phyloP scores from a whole-genome alignment of 1,140 invertebrate species.

The Mactra quadrangularis region DNA sequence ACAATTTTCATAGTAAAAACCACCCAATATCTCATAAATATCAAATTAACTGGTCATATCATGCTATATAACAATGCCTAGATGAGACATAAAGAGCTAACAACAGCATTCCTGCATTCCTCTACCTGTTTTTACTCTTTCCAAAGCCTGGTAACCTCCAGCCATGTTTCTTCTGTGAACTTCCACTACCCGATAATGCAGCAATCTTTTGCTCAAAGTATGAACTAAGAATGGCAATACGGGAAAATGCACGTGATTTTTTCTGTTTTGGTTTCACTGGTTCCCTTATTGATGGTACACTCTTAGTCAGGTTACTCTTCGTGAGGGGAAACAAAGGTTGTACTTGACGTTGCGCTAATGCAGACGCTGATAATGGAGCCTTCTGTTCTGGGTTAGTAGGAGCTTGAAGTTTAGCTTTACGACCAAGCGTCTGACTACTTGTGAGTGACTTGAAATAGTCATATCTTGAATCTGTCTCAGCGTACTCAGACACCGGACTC shows the following conservation, averaged over 20 bases:
- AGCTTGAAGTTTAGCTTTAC: slow-evolving; percentile 50
- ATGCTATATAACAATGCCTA: too few relatives aligned
- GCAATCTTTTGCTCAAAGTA: slow-evolving; percentile 81
- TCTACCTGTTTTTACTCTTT: slow-evolving; percentile 51
- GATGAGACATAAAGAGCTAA: too few relatives aligned
- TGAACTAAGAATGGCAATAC: slow-evolving; percentile 79
- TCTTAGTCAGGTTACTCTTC: slow-evolving; percentile 37
- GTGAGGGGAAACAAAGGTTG: slow-evolving; percentile 20
- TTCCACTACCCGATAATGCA: slow-evolving; percentile 64
- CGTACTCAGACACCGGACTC: slow-evolving; percentile 56
- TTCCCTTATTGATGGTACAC: slow-evolving; percentile 53
- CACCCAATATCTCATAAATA: too few relatives aligned
- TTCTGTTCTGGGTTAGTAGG: slow-evolving; percentile 27
- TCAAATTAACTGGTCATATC: too few relatives aligned
- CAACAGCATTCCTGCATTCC: slow-evolving; percentile 16
- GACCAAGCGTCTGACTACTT: slow-evolving; percentile 77
- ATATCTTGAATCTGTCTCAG: slow-evolving; percentile 49
- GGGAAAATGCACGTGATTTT: slow-evolving; percentile 69
- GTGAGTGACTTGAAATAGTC: slow-evolving; percentile 77
- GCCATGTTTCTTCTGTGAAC: slow-evolving; percentile 45
- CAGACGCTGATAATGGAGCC: not conserved
- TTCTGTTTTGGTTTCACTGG: slow-evolving; percentile 58
- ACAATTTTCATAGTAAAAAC: too few relatives aligned
- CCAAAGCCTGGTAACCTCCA: not conserved
- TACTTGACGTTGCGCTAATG: not conserved